Conservation (phyloP, 2,797 vertebrate genomes). For the Myotis findleyi region DNA sequence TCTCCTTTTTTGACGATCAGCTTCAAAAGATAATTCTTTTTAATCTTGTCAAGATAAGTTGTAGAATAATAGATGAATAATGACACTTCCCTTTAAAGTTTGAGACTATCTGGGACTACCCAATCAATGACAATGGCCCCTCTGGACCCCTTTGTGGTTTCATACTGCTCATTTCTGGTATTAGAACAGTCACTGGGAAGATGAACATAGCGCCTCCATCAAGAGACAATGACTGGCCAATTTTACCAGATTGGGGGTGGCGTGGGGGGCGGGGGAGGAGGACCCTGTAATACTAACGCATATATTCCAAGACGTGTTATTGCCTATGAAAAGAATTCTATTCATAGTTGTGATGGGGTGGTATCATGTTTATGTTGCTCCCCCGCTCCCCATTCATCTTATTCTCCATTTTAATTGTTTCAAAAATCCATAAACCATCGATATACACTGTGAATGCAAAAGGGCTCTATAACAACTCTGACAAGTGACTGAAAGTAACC, state of each 20-base stretch:
- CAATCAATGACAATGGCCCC: background rate
- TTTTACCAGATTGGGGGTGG: background rate
- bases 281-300: background rate
- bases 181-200: background rate
- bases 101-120: background rate
- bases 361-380: background rate
- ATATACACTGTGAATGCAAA: background rate
- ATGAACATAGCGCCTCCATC: background rate
- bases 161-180: background rate
- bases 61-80: background rate
- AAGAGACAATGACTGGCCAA: background rate
- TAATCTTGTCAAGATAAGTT: conserved; percentile 5
- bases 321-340: background rate
- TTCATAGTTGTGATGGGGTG: background rate
- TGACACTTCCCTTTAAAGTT: background rate
- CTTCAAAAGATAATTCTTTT: background rate
- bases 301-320: background rate
- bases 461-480: background rate
- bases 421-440: background rate
- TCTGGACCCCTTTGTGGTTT: background rate
- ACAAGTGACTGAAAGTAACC: background rate
- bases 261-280: too few species aligned
- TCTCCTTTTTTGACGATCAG: background rate
- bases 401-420: background rate
- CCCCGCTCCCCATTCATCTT: background rate